Percentiles rank a stretch among this genome's conserved stretches.
Conservation (phyloP, 2,113 vertebrate genomes). For the Athene cunicularia region DNA sequence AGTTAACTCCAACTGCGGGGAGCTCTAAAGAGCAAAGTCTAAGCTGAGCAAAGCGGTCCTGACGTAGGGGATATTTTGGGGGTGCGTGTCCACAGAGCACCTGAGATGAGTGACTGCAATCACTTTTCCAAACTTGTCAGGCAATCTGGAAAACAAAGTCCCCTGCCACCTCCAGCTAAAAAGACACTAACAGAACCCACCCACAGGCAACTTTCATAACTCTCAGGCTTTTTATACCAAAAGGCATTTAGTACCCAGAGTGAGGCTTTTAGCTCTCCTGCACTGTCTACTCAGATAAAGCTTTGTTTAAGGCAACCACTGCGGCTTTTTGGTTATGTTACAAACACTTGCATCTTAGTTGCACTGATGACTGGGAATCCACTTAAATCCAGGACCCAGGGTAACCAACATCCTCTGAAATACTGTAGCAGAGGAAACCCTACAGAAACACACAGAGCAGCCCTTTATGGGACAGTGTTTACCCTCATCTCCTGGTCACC, state of each 20-base stretch:
- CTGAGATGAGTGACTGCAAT: not conserved
- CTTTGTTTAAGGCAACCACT: not conserved
- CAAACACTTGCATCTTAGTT: not conserved
- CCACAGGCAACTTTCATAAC: constrained; percentile 14
- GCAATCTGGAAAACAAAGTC: constrained; percentile 30
- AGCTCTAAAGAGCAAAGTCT: not conserved
- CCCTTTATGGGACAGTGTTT: not conserved
- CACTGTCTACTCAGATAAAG: constrained; percentile 1
- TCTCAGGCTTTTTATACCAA: constrained; percentile 32
- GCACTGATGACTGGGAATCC: not conserved
- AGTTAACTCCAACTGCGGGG: not conserved
- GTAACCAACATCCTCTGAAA: not conserved
- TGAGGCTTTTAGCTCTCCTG: constrained; percentile 7
- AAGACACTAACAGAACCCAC: constrained; percentile 7
- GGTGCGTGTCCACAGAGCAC: not conserved
- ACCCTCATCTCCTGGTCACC: not conserved
- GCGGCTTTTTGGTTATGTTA: not conserved
- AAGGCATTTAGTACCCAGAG: constrained; percentile 9
- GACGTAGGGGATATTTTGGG: not conserved
- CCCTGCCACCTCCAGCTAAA: constrained; percentile 17
- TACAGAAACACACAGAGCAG: not conserved
- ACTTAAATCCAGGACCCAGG: not conserved
- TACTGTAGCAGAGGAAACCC: not conserved
- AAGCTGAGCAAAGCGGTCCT: not conserved
- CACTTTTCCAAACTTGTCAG: not conserved